A percentile compares a stretch with the other conserved stretches of the same genome.
These are phyloP conservation scores for Bergia puertoricense DNA, from an alignment of 92 coral and sea anemone species.

Conservation along the genomic window DNA sequence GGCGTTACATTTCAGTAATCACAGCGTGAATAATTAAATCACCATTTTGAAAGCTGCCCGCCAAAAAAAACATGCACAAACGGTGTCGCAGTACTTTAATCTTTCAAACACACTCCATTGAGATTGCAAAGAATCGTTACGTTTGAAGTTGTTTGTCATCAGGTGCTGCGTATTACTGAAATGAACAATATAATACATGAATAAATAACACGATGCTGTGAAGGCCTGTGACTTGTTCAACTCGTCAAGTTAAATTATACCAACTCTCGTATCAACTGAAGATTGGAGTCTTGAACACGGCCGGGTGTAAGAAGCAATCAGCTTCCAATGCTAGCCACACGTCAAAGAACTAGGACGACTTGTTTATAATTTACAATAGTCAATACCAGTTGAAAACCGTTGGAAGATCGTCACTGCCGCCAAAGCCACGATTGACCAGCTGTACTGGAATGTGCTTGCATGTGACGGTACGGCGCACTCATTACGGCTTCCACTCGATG, in stretches of 20 bases:
- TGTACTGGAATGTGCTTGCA: neutral
- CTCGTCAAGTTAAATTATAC: neutral
- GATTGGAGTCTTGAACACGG: neutral
- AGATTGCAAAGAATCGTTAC: neutral
- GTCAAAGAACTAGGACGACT: no score
- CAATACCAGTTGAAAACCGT: neutral
- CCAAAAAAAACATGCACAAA: neutral
- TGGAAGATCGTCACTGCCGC: neutral
- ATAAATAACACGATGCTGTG: neutral
- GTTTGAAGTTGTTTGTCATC: neutral
- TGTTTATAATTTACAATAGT: no score
- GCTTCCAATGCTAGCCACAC: neutral
- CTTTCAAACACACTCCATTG: no score
- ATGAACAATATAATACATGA: no score
- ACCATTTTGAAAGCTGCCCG: slow-evolving; percentile 9
- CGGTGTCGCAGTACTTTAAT: no score
- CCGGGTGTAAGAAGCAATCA: neutral
- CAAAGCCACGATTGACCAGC: neutral
- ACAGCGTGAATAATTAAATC: neutral
- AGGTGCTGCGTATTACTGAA: neutral
- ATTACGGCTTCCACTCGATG: neutral
- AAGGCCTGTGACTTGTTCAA: neutral
- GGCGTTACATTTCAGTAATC: neutral
- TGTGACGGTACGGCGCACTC: no score
- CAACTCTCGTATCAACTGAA: neutral